Conservation (phyloP, 2,888 invertebrate species). For the Anaspis maculata region DNA sequence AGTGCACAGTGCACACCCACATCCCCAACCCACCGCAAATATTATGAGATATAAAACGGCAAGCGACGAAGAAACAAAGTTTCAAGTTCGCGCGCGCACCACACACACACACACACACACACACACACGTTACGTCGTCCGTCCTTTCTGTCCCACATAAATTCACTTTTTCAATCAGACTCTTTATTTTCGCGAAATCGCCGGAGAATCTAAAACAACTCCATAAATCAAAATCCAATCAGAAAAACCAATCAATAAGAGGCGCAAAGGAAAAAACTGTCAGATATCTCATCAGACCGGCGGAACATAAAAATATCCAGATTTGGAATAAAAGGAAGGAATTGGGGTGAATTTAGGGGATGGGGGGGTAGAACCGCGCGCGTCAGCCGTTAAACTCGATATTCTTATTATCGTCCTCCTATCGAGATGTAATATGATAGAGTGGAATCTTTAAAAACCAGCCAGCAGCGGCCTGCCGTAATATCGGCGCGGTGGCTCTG, state of each 20-base stretch:
- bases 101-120: no score
- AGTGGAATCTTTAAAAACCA: slow-evolving; percentile 17
- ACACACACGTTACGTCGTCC: no score
- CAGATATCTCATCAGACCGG: slow-evolving; percentile 19
- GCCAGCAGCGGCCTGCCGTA: slow-evolving; percentile 18
- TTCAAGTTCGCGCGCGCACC: no score
- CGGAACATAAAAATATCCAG: slow-evolving; percentile 19
- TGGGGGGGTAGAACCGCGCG: no score
- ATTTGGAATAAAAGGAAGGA: slow-evolving; percentile 12
- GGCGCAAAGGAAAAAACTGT: slow-evolving; percentile 16
- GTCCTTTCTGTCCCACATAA: no score
- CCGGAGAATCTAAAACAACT: slow-evolving; percentile 17
- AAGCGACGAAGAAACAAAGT: no score
- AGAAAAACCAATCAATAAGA: slow-evolving; percentile 20
- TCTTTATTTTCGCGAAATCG: slow-evolving; percentile 13
- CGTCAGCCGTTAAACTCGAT: slow-evolving; percentile 18
- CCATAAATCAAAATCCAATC: slow-evolving; percentile 24
- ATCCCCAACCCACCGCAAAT: no score
- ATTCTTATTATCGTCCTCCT: slow-evolving; percentile 19
- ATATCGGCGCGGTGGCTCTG: slow-evolving; percentile 24
- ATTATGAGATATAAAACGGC: no score
- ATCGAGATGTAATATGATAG: slow-evolving; percentile 20
- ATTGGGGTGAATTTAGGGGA: no score
- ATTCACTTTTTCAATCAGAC: neutral
- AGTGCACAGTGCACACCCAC: no score